Conservation (phyloP, 1,140 invertebrate species). For the Anastrepha ludens region DNA sequence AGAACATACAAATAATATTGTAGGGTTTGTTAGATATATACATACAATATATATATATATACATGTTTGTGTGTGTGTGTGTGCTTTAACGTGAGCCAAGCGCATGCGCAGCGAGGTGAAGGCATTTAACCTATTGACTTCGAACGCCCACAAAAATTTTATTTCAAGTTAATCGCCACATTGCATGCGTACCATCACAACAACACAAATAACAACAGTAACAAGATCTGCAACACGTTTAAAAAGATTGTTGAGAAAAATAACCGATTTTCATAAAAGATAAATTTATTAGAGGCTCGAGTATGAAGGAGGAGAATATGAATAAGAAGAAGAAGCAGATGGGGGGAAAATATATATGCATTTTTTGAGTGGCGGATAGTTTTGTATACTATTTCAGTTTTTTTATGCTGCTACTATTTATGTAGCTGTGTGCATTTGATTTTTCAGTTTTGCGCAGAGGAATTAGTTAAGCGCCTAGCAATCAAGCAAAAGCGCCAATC, state of each 20-base stretch:
- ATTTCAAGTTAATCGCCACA: conserved; percentile 30
- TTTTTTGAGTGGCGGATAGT: too few species aligned
- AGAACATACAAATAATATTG: too few species aligned
- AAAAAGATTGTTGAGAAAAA: conserved; percentile 7
- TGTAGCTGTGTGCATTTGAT: background rate
- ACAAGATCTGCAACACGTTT: background rate
- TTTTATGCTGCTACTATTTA: background rate
- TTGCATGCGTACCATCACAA: conserved; percentile 15
- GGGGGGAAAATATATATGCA: too few species aligned
- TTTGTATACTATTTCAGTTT: too few species aligned
- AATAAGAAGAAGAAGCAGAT: background rate
- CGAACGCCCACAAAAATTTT: conserved; percentile 39
- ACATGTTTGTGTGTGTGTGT: background rate
- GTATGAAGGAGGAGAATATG: background rate
- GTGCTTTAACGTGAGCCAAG: background rate
- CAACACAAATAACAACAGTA: background rate
- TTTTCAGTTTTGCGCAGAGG: background rate
- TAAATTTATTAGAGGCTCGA: background rate
- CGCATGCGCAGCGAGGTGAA: conserved; percentile 14
- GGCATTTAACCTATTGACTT: conserved; percentile 32
- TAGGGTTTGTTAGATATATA: too few species aligned
- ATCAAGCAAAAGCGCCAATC: conserved; percentile 23
- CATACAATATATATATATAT: background rate
- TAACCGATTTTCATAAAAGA: background rate
- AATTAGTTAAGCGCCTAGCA: conserved; percentile 32